Base-by-base conservation (phyloP, 2,113 vertebrate genomes). In the Paratilapia polleni region DNA sequence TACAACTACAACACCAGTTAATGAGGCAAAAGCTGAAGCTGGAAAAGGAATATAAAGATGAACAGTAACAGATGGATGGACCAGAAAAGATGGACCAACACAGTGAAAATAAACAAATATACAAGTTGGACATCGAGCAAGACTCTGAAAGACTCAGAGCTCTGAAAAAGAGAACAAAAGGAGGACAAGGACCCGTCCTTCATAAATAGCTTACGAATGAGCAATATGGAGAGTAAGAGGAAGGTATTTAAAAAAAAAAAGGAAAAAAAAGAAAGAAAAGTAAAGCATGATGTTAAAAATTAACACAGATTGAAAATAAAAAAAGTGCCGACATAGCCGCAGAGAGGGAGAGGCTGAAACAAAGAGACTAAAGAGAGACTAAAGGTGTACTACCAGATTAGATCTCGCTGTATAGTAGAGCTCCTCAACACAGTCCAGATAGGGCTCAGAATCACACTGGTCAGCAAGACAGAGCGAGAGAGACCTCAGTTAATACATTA, bases 361-460 rank as follows among this genome's bases (percentile, higher is more conserved):
- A 93, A 89, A 87, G 91, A 93, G 74, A 64, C 85, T 82, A 93
- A 89, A 87, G 91, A 93, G 74, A 82, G 88, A 90, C 73, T 91
- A 89, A 92, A 86, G 89, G 90, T 94, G 89, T 95, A 95, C 96
- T 99, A 99, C 98, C 98, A 99, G 97, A 96, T 98, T 98, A 98
- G 97, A 97, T 99, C 97, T 98, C 97, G 98, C 98, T 96, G 98
- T 98, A 98, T 98, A 98, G 98, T 98, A 99, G 94, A 97, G 96
- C 95, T 99, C 98, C 97, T 98, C 98, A 96, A 97, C 97, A 98
- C 96, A 97, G 97, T 98, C 97, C 96, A 98, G 97, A 98, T 98
- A 97, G 97, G 96, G 97, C 94, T 97, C 98, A 97, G 95, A 97
- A 96, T 97, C 96, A 97, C 95, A 97, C 97, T 99, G 97, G 97